phyloP scores from a whole-genome alignment of 2,113 vertebrate genomes.

The Dendropsophus ebraccatus region DNA sequence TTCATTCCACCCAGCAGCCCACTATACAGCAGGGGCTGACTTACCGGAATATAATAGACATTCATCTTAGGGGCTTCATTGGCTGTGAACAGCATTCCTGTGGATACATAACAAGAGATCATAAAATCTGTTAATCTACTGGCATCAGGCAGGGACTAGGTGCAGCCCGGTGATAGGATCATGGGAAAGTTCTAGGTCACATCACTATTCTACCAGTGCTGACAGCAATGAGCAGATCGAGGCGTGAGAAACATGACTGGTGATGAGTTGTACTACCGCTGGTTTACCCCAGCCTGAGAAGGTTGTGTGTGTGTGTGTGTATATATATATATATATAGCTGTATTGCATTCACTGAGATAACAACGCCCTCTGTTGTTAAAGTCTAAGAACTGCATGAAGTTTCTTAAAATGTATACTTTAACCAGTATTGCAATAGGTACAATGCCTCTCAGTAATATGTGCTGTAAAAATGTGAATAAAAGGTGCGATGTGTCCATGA shows the following conservation, averaged over 20 bases:
- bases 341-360: not conserved
- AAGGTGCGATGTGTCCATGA: too few species aligned
- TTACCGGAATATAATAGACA: constrained; percentile 96
- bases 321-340: too few species aligned
- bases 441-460: too few species aligned
- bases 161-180: not conserved
- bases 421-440: too few species aligned
- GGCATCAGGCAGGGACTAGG: not conserved
- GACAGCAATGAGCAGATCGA: not conserved
- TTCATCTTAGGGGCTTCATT: constrained; percentile 98
- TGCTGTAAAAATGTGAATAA: too few species aligned
- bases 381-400: not conserved
- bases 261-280: not conserved
- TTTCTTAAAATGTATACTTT: too few species aligned
- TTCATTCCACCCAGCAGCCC: not conserved
- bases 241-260: too few species aligned
- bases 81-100: constrained; percentile 96
- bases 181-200: constrained; percentile 10
- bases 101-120: constrained; percentile 62
- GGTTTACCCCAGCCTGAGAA: not conserved
- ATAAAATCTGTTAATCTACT: not conserved
- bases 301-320: too few species aligned
- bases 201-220: not conserved
- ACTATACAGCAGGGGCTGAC: constrained; percentile 61
- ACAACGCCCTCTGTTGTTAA: not conserved